These are phyloP conservation scores for Zoroaster sp. DNA, from an alignment of 53 echinoderm and acorn worm genomes.

Conservation along the genomic window DNA sequence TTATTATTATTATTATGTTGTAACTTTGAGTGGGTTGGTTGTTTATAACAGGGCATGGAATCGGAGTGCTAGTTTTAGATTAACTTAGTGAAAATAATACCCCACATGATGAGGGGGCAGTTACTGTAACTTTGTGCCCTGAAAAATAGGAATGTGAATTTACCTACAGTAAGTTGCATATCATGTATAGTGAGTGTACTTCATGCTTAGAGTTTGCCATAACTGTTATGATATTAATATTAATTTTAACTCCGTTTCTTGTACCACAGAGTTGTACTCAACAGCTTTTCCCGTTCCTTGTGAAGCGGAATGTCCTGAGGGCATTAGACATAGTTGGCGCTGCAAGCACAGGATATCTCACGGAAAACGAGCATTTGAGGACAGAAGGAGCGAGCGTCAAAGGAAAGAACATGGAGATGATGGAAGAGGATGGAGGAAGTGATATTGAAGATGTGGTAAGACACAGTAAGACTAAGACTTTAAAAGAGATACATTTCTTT, in stretches of 20 bases:
- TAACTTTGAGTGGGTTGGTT: too few relatives aligned
- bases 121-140: too few relatives aligned
- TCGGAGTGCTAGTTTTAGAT: too few relatives aligned
- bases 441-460: constrained; percentile 26
- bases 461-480: constrained; percentile 18
- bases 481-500: too few relatives aligned
- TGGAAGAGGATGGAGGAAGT: not conserved
- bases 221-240: not conserved
- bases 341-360: not conserved
- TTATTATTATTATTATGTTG: too few relatives aligned
- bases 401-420: not conserved
- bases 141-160: too few relatives aligned
- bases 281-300: not conserved
- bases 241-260: not conserved
- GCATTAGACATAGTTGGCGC: not conserved
- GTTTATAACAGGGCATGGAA: too few relatives aligned
- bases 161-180: too few relatives aligned
- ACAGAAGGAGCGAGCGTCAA: not conserved
- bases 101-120: too few relatives aligned
- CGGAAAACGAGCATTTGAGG: not conserved
- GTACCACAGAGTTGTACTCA: not conserved
- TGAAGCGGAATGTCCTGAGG: constrained; percentile 34
- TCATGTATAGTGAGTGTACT: not conserved
- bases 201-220: not conserved
- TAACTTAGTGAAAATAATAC: too few relatives aligned